A percentile compares a stretch with the other conserved stretches of the same genome.
Evolutionary conservation across 53 echinoderm and acorn worm species (phyloP).

Genomic region (Hippasteria phrygiana): DNA sequence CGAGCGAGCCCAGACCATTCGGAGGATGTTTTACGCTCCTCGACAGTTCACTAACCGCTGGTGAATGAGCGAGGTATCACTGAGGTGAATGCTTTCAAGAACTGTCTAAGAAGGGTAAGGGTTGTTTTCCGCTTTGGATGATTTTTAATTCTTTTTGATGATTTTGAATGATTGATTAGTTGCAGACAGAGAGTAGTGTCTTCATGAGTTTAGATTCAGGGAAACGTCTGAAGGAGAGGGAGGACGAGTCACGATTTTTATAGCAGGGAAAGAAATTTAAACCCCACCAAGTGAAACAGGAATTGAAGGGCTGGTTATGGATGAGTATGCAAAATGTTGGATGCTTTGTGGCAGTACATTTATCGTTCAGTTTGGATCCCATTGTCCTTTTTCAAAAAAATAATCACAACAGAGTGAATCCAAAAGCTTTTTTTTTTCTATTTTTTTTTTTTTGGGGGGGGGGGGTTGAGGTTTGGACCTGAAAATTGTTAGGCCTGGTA

Average conservation of each 20-base stretch:
- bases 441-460: no score
- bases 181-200: not conserved
- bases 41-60: not conserved
- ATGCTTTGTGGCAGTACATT: no score
- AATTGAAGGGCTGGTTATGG: no score
- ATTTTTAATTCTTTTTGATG: not conserved
- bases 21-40: not conserved
- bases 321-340: no score
- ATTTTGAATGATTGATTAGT: not conserved
- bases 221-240: not conserved
- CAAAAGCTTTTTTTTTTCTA: no score
- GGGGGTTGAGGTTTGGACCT: no score
- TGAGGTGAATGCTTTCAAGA: not conserved
- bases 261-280: not conserved
- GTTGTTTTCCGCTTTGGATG: not conserved
- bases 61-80: not conserved
- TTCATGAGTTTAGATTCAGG: not conserved
- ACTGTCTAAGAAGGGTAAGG: not conserved
- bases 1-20: not conserved
- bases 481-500: no score
- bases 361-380: no score
- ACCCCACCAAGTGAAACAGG: no score
- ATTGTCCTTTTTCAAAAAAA: no score
- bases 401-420: no score
- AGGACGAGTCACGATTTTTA: not conserved